Base-by-base conservation (phyloP, 2,113 vertebrate genomes). In the Megaceryle torquata region DNA sequence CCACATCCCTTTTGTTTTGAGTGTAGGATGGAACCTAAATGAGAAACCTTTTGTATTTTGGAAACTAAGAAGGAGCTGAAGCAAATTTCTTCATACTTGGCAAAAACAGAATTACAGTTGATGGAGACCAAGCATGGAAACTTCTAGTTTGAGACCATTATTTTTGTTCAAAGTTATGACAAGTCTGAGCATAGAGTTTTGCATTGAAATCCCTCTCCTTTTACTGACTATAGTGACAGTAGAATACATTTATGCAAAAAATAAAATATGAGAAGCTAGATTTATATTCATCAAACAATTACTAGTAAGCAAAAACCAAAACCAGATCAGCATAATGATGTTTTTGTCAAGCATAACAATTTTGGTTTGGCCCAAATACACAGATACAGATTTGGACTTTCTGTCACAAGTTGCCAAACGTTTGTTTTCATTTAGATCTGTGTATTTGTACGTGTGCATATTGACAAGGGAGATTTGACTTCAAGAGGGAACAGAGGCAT, bases 351-450 rank as follows among this genome's bases (percentile, higher is more conserved):
- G 88, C 60, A 8, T 93, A 92, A 93, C 60, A 87, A 69, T 91
- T 94, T 97, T 94, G 90, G 60, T 95, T 95, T 97, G 89, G 85
- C 91, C 69, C 82, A 96, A 94, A 95, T 50, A 48, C 54, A 64
- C 56, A 75, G 56, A 91, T 74, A 75, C 50, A 94, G 84, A 96
- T 96, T 97, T 94, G 92, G 92, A 82, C 83, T 96, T 97, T 97
- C 64, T 95, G 80, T 92, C 72, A 81, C 76, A 84, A 88, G 70
- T 37, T 95, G 84, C 78, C 93, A 96, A 97, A 96, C 94, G 95
- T 95, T 78, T 96, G 91, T 93, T 97, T 97, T 94, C 93, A 89
- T 95, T 96, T 95, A 94, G 69, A 80, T 96, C 61, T 86, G 41
- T 88, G 82, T 91, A 87, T 93, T 89, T 92, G 77, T 92, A 87